A percentile compares a stretch with the other conserved stretches of the same genome.
phyloP scores from a whole-genome alignment of 92 coral and sea anemone genomes.

The Phenganax stokvisi region DNA sequence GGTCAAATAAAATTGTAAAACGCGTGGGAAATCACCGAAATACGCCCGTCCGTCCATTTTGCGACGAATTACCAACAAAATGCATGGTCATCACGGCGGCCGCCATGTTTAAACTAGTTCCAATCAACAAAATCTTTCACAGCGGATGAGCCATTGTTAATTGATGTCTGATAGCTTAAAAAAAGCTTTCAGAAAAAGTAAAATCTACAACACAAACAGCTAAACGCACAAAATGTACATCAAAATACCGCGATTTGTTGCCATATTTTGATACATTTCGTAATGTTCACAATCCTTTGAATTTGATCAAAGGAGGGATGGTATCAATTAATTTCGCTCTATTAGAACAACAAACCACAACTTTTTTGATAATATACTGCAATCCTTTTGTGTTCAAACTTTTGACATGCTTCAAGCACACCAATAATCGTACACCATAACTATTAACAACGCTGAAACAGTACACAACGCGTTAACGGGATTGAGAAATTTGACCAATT shows the following conservation, averaged over 20 bases:
- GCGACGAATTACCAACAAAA: not conserved
- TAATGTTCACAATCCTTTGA: not conserved
- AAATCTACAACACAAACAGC: not conserved
- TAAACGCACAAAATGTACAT: not conserved
- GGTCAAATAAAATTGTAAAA: not conserved
- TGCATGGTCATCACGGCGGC: not conserved
- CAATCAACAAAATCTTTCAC: constrained; percentile 11
- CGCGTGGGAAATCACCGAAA: not conserved
- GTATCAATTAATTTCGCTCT: constrained; percentile 6
- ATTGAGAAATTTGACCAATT: not conserved
- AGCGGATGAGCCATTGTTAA: not conserved
- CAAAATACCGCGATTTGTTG: not conserved
- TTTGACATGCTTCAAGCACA: constrained; percentile 8
- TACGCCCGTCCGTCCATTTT: not conserved
- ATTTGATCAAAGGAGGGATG: constrained; percentile 1
- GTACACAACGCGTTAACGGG: not conserved
- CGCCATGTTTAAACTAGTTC: not conserved
- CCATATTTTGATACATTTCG: not conserved
- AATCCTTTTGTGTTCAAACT: constrained; percentile 28
- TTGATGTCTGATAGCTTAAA: not conserved
- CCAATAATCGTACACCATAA: constrained; percentile 8
- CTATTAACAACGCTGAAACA: constrained; percentile 7
- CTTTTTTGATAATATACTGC: not conserved
- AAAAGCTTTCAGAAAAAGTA: not conserved
- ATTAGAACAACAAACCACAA: constrained; percentile 4